Base-by-base conservation (phyloP, 2,113 vertebrate species). In the Neotoma lepida region DNA sequence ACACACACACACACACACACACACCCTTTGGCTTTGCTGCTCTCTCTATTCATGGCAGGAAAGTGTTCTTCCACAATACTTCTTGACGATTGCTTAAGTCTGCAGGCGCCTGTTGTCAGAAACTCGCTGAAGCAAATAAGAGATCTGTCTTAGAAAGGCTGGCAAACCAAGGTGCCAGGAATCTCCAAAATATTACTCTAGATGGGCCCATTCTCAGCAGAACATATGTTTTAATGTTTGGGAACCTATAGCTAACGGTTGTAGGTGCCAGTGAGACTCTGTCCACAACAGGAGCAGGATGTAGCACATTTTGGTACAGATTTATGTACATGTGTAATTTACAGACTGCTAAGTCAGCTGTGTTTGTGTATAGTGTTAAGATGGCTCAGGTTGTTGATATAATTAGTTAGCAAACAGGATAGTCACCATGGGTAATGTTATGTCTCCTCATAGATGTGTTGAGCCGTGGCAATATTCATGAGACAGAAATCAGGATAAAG, bases 271-370 rank as follows among this genome's bases (percentile, higher is more conserved):
- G 46, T 87, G 87, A 51, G 89, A 97, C 92, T 46, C 88, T 71
- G 80, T 70, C 68, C 71, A 85, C 74, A 84, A 73, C 44, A 78
- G 93, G 94, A 93, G 88, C 9, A 92, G 89, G 91, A 73, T 1
- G 0, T 9, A 61, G 84, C 78, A 86, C 78, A 80, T 86, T 92
- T 71, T 51, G 56, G 94, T 94, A 63, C 91, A 93, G 91, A 94
- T 89, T 95, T 95, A 51, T 87, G 96, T 88, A 88, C 93, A 49
- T 95, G 94, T 94, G 51, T 95, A 97, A 96, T 93, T 93, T 96
- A 93, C 95, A 97, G 96, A 89, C 94, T 96, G 94, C 95, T 88
- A 95, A 95, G 35, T 96, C 97, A 97, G 96, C 97, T 97, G 94
- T 97, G 96, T 96, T 97, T 95, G 96, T 88, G 86, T 90, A 18